Evolutionary conservation across 1,140 invertebrate genomes (phyloP), one percentile per base, ranked within the genome.

Genomic region (Drosophila lacteicornis): DNA sequence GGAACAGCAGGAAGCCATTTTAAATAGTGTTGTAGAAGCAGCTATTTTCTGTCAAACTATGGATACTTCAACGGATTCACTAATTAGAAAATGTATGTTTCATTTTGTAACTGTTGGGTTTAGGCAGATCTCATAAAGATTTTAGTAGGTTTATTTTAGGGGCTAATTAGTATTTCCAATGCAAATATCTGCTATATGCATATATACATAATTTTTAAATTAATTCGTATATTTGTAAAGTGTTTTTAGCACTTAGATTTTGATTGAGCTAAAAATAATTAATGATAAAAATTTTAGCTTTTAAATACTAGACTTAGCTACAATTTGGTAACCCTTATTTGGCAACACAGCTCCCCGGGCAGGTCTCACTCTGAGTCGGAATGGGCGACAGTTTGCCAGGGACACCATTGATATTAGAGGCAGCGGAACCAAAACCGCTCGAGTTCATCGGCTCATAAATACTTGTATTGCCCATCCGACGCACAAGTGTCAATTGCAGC

Each of bases 401-500:
- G 65, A 82, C 46, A 47, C 47, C 76, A 80, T 88, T 88, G 77
- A 87, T 81, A 81, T 79, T 87, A 75, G 74, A 88, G 82, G 74
- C 77, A 75, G 80, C 74, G 62, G 70, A 80, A 53, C 61, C 70
- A 56, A 66, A 76, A 51, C 61, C 58, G 63, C 71, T 68, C 63
- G 68, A 78, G 69, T 77, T 74, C 45, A 49, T 67, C 63, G 56
- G 57, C 53, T 80, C 53, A 63, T 79, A 79, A 74, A 88, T 87
- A 87, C 68, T 88, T 86, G 78, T 61, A 68, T 63, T 62, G 57
- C 68, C 43, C 45, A 55, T 65, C 38, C 55, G 62, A 87, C 80
- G 77, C 84, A 90, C 84, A 87, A 87, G 84, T 90, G 84, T 87
- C 84, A 87, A 67, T 66, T 78, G 62, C 82, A 84, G 82, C 82